A percentile compares a stretch with the other conserved stretches of the same genome.
phyloP scores from a whole-genome alignment of 2,113 vertebrate genomes.

The Noturus placidus region DNA sequence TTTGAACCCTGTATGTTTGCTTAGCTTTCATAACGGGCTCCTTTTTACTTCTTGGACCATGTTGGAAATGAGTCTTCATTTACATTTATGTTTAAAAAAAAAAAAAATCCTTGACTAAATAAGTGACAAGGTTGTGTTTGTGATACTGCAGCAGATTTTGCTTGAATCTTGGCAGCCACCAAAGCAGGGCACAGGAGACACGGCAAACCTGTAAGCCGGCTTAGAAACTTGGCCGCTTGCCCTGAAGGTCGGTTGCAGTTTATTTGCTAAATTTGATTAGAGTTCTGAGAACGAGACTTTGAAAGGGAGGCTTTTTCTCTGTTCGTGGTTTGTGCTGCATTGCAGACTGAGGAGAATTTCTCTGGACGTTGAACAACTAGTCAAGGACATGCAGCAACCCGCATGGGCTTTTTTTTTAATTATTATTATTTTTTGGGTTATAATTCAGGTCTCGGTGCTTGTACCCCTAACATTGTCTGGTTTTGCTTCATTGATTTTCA shows the following conservation, averaged over 20 bases:
- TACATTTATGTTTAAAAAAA: not conserved
- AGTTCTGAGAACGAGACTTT: constrained; percentile 65
- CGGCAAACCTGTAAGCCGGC: not conserved
- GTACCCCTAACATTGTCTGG: not conserved
- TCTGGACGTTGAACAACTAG: not conserved
- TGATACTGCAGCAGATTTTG: not conserved
- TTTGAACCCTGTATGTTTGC: not conserved
- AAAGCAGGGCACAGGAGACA: not conserved
- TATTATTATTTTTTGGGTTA: not conserved
- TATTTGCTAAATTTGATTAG: constrained; percentile 48
- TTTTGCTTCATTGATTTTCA: constrained; percentile 2
- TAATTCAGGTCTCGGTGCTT: not conserved
- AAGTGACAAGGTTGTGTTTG: not conserved
- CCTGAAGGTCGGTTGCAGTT: constrained; percentile 49
- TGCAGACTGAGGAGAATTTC: not conserved
- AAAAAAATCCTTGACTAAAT: not conserved
- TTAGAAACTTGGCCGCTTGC: not conserved
- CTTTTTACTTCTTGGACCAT: not conserved
- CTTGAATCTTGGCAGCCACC: not conserved
- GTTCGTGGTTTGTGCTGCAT: constrained; percentile 26
- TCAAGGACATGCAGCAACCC: not conserved
- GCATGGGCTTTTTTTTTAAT: not conserved
- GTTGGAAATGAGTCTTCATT: not conserved
- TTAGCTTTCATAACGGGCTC: not conserved
- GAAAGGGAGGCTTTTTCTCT: constrained; percentile 62